A percentile compares a stretch with the other conserved stretches of the same genome.
Evolutionary conservation across 1,140 invertebrate genomes (phyloP).

Genomic region (Solenopsis fugax): DNA sequence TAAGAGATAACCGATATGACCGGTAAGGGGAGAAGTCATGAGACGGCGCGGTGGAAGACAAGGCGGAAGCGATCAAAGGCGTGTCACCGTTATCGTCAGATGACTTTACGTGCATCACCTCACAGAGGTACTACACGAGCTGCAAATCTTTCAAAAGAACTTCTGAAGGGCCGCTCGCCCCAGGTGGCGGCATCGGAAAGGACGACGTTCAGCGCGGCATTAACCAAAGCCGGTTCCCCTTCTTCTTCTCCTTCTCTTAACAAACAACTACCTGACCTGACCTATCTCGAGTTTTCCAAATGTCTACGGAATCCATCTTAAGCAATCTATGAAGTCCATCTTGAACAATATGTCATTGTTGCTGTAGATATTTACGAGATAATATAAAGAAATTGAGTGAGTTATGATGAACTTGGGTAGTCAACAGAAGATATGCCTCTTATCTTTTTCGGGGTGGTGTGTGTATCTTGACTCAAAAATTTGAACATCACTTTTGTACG

Average conservation of each 20-base stretch:
- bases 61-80: conserved; percentile 76
- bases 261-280: conserved; percentile 48
- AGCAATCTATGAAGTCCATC: background rate
- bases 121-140: conserved; percentile 72
- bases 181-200: conserved; percentile 50
- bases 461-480: background rate
- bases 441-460: background rate
- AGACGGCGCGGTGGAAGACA: conserved; percentile 66
- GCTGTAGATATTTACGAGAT: background rate
- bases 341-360: background rate
- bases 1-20: conserved; percentile 48
- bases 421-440: background rate
- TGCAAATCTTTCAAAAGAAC: conserved; percentile 78
- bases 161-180: conserved; percentile 76
- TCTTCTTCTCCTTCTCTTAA: background rate
- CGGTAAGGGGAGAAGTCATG: background rate
- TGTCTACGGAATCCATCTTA: background rate
- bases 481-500: too few relatives aligned
- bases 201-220: conserved; percentile 19
- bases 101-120: conserved; percentile 72
- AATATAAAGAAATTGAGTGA: background rate
- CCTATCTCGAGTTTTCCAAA: conserved; percentile 33
- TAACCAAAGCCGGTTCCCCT: background rate
- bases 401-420: background rate
- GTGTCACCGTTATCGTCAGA: conserved; percentile 77